phyloP scores from a whole-genome alignment of 2,113 vertebrate species.

The Aegotheles bennettii region DNA sequence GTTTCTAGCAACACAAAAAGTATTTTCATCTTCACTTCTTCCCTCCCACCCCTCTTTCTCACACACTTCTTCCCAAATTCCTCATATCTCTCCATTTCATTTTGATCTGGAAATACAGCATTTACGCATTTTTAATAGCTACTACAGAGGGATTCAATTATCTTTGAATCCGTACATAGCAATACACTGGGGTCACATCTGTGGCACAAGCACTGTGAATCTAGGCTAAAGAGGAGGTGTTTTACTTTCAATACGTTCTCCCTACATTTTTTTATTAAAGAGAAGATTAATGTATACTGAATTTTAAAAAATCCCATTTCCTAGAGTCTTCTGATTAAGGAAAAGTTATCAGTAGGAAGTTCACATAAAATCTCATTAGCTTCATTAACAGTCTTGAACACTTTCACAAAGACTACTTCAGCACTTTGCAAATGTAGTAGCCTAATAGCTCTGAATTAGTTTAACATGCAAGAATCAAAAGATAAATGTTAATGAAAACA shows the following conservation, averaged over 20 bases:
- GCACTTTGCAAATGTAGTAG: not conserved
- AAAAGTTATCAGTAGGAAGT: not conserved
- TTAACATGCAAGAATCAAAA: not conserved
- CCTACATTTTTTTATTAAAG: not conserved
- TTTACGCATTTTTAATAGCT: constrained; percentile 13
- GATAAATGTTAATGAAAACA: not conserved
- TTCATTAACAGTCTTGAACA: not conserved
- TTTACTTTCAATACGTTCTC: not conserved
- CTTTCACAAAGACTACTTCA: not conserved
- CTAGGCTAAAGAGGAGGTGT: constrained; percentile 3
- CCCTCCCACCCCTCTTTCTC: not conserved
- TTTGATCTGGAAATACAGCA: constrained; percentile 11
- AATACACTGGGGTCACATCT: constrained; percentile 33
- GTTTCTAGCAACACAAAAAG: not conserved
- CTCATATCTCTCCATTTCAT: not conserved
- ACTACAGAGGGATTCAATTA: constrained; percentile 47
- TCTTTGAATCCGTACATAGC: not conserved
- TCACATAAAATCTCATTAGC: not conserved
- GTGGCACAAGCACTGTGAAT: constrained; percentile 22
- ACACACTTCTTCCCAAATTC: not conserved
- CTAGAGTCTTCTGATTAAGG: not conserved
- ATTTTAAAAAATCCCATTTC: not conserved
- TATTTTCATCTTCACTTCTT: not conserved
- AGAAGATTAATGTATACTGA: not conserved
- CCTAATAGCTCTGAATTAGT: not conserved